phyloP scores from a whole-genome alignment of 2,888 invertebrate species.

The Drosophila nr. fundita region DNA sequence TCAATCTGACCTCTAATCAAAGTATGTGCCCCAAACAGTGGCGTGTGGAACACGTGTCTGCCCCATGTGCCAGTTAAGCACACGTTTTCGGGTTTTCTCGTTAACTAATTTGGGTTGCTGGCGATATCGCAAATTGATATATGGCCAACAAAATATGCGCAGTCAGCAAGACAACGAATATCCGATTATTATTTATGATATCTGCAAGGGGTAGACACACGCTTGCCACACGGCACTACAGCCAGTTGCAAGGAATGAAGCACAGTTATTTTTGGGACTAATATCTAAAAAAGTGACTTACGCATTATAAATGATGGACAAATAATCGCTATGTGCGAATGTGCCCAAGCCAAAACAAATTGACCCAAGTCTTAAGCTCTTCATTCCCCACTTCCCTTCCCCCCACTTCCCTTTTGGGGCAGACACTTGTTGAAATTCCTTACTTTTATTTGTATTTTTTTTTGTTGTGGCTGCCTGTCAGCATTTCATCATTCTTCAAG shows the following conservation, averaged over 20 bases:
- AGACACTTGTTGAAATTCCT: slow-evolving; percentile 41
- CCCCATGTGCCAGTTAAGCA: slow-evolving; percentile 45
- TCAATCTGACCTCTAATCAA: background rate
- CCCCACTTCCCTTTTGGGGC: background rate
- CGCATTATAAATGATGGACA: slow-evolving; percentile 19
- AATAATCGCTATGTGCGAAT: slow-evolving; percentile 6
- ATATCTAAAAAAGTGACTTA: slow-evolving; percentile 19
- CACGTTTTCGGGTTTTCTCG: slow-evolving; percentile 56
- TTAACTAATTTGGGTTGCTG: slow-evolving; percentile 15
- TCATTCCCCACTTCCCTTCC: background rate
- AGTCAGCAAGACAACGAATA: slow-evolving; percentile 52
- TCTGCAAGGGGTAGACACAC: background rate
- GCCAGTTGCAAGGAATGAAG: slow-evolving; percentile 12
- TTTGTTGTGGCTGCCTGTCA: slow-evolving; percentile 44
- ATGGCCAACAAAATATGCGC: slow-evolving; percentile 38
- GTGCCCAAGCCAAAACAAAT: slow-evolving; percentile 45
- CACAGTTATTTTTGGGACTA: slow-evolving; percentile 30
- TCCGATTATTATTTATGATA: slow-evolving; percentile 17
- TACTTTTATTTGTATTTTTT: slow-evolving; percentile 25
- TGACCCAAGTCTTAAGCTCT: slow-evolving; percentile 10
- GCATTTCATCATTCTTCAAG: slow-evolving; percentile 64
- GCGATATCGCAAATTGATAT: slow-evolving; percentile 49
- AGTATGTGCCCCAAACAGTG: background rate
- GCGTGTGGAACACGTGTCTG: slow-evolving; percentile 51
- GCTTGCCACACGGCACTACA: slow-evolving; percentile 65